These are phyloP conservation scores for Tridacna crocea DNA, from an alignment of 2,888 invertebrate species.

Conservation along the genomic window DNA sequence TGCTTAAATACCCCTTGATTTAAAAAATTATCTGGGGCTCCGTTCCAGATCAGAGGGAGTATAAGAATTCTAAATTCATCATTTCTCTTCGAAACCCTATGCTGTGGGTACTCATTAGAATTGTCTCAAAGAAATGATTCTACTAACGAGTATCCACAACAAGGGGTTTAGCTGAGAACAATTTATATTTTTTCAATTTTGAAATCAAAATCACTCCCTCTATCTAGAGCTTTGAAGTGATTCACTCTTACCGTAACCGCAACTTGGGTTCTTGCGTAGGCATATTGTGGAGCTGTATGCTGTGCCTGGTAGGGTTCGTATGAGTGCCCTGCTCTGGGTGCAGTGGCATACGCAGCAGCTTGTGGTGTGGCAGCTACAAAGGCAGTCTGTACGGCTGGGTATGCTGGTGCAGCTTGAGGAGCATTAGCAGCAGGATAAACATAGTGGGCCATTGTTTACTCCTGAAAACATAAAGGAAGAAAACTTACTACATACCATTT, in stretches of 20 bases:
- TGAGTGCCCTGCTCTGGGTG: conserved; percentile 91
- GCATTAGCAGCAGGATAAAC: conserved; percentile 78
- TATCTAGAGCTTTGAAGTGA: too few species aligned
- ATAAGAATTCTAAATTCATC: too few species aligned
- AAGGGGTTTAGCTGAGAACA: neutral
- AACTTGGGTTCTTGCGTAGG: conserved; percentile 81
- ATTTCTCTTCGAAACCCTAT: too few species aligned
- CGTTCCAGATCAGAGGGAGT: too few species aligned
- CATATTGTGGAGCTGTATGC: conserved; percentile 81
- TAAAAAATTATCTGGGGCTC: too few species aligned
- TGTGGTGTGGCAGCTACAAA: conserved; percentile 94
- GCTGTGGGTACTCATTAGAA: too few species aligned
- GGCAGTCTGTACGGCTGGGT: conserved; percentile 92
- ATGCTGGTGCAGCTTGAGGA: conserved; percentile 88
- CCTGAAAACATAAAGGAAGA: neutral
- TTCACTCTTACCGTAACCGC: conserved; percentile 75
- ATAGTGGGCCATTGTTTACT: conserved; percentile 77
- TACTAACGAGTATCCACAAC: too few species aligned
- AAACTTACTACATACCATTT: too few species aligned
- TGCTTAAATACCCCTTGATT: too few species aligned
- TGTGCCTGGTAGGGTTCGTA: conserved; percentile 81
- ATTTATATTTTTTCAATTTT: neutral
- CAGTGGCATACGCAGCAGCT: conserved; percentile 91
- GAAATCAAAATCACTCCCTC: too few species aligned
- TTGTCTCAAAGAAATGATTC: too few species aligned